Evolutionary conservation across 2,797 vertebrate species (phyloP), one percentile per base, ranked within the genome.

Genomic region (Chaetodon trifasciatus): DNA sequence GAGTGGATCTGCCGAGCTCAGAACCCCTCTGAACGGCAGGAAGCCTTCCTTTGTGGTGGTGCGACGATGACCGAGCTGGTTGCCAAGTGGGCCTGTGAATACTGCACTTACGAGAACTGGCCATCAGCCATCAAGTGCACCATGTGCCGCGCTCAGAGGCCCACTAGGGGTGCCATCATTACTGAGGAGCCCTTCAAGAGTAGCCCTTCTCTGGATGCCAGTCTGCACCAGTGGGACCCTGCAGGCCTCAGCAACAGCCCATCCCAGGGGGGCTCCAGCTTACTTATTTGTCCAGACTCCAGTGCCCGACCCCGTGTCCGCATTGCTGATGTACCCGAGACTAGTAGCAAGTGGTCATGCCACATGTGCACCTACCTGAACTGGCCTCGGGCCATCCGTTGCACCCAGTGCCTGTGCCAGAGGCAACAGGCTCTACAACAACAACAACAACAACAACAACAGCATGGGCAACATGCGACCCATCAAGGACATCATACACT

Each of bases 71-170:
- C 97, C 91, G 98, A 99, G 95, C 96, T 97, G 95, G 97, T 97
- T 85, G 95, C 97, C 91, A 99, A 99, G 96, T 99, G 98, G 98
- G 96, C 97, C 92, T 99, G 98, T 94, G 98, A 99, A 94, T 99
- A 99, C 95, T 99, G 98, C 95, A 99, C 98, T 78, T 99, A 97
- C 70, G 98, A 99, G 92, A 99, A 99, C 91, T 99, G 98, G 98
- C 98, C 98, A 0, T 99, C 98, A 85, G 98, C 98, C 90, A 98
- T 99, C 95, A 99, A 99, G 92, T 99, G 98, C 89, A 99, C 98
- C 86, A 99, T 99, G 98, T 99, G 98, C 91, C 98, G 98, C 63
- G 98, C 98, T 85, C 98, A 97, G 90, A 97, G 96, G 90, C 98
- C 97, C 87, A 98, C 96, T 9, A 96, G 96, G 76, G 88, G 94